Conservation (phyloP, 2,797 vertebrate genomes). For the Limosa lapponica region DNA sequence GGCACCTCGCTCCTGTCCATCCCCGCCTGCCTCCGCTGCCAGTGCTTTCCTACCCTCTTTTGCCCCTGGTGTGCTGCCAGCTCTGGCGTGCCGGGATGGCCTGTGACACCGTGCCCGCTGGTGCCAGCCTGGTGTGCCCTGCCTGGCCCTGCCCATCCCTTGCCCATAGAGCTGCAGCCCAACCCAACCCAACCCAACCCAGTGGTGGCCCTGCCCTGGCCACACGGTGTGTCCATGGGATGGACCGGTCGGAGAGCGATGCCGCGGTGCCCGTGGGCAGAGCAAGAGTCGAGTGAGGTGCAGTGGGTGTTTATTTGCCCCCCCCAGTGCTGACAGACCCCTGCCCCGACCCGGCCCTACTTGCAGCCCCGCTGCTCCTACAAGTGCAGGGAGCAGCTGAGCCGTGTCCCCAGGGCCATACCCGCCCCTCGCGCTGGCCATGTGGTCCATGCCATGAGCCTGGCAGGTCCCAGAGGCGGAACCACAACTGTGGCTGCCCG, state of each 20-base stretch:
- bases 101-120: background rate
- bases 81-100: background rate
- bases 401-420: accelerated
- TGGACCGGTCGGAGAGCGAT: accelerated
- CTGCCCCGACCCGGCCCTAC: background rate
- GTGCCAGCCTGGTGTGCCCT: background rate
- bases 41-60: background rate
- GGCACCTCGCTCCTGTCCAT: accelerated
- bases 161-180: background rate
- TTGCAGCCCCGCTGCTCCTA: background rate
- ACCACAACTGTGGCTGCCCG: accelerated
- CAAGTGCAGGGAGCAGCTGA: background rate
- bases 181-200: background rate
- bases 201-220: background rate
- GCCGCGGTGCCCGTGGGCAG: background rate
- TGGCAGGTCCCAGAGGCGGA: background rate
- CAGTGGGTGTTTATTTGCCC: constrained; percentile 31
- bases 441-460: background rate
- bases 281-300: constrained; percentile 13
- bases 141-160: background rate
- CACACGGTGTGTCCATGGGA: accelerated
- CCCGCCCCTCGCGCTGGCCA: accelerated
- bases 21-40: background rate
- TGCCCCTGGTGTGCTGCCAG: background rate
- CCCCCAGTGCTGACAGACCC: background rate